Evolutionary conservation across 2,888 invertebrate genomes (phyloP).

Genomic region (Abrostola triplasia): DNA sequence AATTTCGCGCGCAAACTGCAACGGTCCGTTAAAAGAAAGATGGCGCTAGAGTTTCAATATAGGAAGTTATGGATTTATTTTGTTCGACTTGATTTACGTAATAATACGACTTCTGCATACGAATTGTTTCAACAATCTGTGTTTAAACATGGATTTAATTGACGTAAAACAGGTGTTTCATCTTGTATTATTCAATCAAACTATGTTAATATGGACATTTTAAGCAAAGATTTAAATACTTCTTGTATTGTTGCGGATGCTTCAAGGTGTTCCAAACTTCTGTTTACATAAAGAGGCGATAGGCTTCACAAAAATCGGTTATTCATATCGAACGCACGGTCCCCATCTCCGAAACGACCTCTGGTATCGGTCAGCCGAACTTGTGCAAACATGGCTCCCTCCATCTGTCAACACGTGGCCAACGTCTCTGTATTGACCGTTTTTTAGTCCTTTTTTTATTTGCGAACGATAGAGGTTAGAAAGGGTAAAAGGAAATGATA

Average conservation of each 20-base stretch:
- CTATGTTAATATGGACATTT: background rate
- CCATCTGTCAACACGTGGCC: slow-evolving; percentile 73
- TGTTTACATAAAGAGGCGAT: slow-evolving; percentile 37
- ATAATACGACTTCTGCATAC: slow-evolving; percentile 12
- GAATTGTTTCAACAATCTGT: slow-evolving; percentile 4
- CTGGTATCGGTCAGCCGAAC: slow-evolving; percentile 73
- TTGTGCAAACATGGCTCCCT: slow-evolving; percentile 73
- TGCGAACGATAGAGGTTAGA: slow-evolving; percentile 11
- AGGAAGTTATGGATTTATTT: slow-evolving; percentile 2
- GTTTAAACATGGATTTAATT: slow-evolving; percentile 18
- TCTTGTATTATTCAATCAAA: slow-evolving; percentile 22
- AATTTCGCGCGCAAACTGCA: slow-evolving; percentile 19
- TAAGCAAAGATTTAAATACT: slow-evolving; percentile 1
- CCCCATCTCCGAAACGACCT: slow-evolving; percentile 70
- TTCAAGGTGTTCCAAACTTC: slow-evolving; percentile 12
- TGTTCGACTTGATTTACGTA: slow-evolving; percentile 22
- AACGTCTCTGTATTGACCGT: slow-evolving; percentile 47
- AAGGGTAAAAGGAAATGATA: slow-evolving; percentile 21
- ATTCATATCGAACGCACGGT: slow-evolving; percentile 47
- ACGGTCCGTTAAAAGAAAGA: slow-evolving; percentile 30
- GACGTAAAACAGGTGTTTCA: slow-evolving; percentile 53
- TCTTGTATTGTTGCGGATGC: slow-evolving; percentile 1
- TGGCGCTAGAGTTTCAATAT: slow-evolving; percentile 36
- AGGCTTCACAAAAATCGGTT: slow-evolving; percentile 47
- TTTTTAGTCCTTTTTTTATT: slow-evolving; percentile 36